Evolutionary conservation across 2,888 invertebrate genomes (phyloP), one percentile per base, ranked within the genome.

Genomic region (Coecobrya sp.): DNA sequence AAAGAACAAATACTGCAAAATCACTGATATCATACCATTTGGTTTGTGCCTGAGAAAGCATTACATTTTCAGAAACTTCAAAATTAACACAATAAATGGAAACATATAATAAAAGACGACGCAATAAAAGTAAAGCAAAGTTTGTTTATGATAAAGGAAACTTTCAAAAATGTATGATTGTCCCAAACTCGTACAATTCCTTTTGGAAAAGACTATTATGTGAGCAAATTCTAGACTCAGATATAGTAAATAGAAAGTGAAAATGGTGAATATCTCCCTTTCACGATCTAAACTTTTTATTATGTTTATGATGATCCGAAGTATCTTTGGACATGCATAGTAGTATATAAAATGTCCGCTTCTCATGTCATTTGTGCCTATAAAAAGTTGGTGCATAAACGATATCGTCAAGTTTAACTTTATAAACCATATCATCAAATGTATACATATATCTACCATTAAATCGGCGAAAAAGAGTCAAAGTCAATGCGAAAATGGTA

Each of bases 401-500:
- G 30, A 68, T 30, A 30, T 27, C 11, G 4, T 30, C 68, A 30
- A 1, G 16, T 68, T 68, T 16, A 30, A 16, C 68, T 68, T 30
- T 19, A 11, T 1, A 36, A n/a, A 59, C 30, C 59, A 4, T n/a
- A n/a, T 22, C 19, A n/a, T 30, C 68, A 25, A 27, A 27, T 16
- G 30, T n/a, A 19, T 73, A 25, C 8, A 27, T 16, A 59, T n/a
- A 19, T 73, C 70, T 73, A 73, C 45, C 70, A 11, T 86, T 86
- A 70, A 86, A 73, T 86, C 27, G 36, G 70, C 70, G 73, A 70
- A 86, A n/a, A n/a, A n/a, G n/a, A 86, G 68, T 68, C 85, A 85
- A 70, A 70, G 49, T 55, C 49, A 45, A 42, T 19, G 45, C 36
- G 5, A 79, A 79, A 65, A 22, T 2, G n/a, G 8, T 16, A 7